Base-by-base conservation (phyloP, 2,888 invertebrate genomes). In the Deilephila porcellus region DNA sequence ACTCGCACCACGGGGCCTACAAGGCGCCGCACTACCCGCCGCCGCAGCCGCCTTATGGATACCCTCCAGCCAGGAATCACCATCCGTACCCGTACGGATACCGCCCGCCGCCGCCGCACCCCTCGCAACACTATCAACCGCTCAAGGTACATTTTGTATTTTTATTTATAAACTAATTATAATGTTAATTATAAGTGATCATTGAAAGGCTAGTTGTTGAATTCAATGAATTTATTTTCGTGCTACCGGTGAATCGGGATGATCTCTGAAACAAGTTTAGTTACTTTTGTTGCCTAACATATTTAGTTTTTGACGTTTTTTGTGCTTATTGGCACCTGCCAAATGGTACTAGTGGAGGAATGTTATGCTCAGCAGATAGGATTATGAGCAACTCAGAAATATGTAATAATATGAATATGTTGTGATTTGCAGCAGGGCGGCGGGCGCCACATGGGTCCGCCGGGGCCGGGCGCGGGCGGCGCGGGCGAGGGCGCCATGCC, bases 361-460 rank as follows among this genome's bases (percentile, higher is more conserved):
- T 1, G 8, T 2, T 37, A 37, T 37, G 37, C 8, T 37, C 8
- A 37, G 37, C 8, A 37, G 37, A 8, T 7, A 8, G 0, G 8
- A 62, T 52, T 71, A n/a, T 52, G 29, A 71, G 1, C 45, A 11
- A 45, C 2, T 11, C 45, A 45, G 11, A 11, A 45, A 45, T 45
- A 11, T 56, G n/a, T n/a, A 56, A 6, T 56, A 56, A 56, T 7
- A 5, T n/a, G n/a, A 62, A 52, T 29, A 11, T 64, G 19, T 52
- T 52, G 56, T 52, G 25, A 25, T 14, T 72, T 74, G 32, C 95
- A 89, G 95, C 96, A 91, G 90, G 95, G 74, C 71, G 75, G 74
- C 60, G 76, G 88, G 81, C 95, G 96, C 90, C 87, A 96, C 93
- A 86, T 96, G 96, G 88, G 94, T 90, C 89, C 91, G 81, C 90